Base-by-base conservation (phyloP, 2,797 vertebrate species). In the Dendrocincla fuliginosa region DNA sequence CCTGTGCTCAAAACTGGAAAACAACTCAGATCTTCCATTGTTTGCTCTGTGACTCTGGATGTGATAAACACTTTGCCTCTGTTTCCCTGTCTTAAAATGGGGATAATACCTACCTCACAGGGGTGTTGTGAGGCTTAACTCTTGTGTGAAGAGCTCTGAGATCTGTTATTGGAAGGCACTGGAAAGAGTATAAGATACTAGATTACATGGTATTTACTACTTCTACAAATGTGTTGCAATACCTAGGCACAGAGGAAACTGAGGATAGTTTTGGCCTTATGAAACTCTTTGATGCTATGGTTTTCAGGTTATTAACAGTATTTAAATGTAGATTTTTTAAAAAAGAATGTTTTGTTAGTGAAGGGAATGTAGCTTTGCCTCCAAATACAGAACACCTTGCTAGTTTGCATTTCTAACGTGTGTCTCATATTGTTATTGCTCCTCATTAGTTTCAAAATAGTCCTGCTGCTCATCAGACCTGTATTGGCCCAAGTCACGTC, bases 231-330 rank as follows among this genome's bases (percentile, higher is more conserved):
- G 59, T 78, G 50, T 91, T 76, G 52, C 87, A 92, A 50, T 91
- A 92, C n/a, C 55, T 78, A 91, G 91, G 59, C 84, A 88, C 75
- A 73, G 91, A 92, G 47, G 85, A 70, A 95, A 70, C 55, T 64
- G 75, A 96, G 79, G 46, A 74, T 79, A 46, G 59, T 89, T 96
- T 82, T 96, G 94, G 95, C 93, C 92, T 92, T 95, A 78, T 0
- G 6, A 91, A 76, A 93, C 95, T 95, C 70, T 87, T 94, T 60
- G 59, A 92, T 95, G 92, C 96, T 97, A 46, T 96, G 96, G 92
- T 96, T 97, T 97, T 97, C 87, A 91, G 85, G 90, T 92, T 92
- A 95, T 87, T 95, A 95, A 96, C 94, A 94, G 92, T 97, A 96
- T 97, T 98, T 97, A 97, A 97, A 86, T 86, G 39, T 93, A 81